Percentiles rank a stretch among this genome's conserved stretches.
Conservation (phyloP, 2,888 invertebrate genomes). For the Ochropacha duplaris region DNA sequence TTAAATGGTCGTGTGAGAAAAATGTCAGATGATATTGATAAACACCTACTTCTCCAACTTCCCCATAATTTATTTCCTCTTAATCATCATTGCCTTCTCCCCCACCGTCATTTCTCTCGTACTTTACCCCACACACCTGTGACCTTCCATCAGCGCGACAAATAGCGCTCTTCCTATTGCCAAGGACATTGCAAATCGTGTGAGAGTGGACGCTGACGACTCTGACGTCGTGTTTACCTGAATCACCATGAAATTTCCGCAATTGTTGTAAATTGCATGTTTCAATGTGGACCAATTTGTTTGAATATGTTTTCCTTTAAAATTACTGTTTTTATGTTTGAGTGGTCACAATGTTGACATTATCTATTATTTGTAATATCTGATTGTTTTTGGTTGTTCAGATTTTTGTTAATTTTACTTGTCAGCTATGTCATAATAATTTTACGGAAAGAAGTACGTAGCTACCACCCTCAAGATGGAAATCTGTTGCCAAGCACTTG, state of each 20-base stretch:
- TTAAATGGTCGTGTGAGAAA: too few relatives aligned
- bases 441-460: too few relatives aligned
- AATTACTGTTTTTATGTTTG: neutral
- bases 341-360: neutral
- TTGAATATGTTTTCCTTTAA: neutral
- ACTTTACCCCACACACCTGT: slow-evolving; percentile 18
- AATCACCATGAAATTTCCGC: slow-evolving; percentile 30
- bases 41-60: too few relatives aligned
- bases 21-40: too few relatives aligned
- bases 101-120: neutral
- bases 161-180: slow-evolving; percentile 50
- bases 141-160: slow-evolving; percentile 35
- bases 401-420: too few relatives aligned
- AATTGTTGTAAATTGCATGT: slow-evolving; percentile 6
- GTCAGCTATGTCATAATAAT: too few relatives aligned
- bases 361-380: neutral
- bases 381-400: neutral
- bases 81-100: neutral
- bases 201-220: slow-evolving; percentile 16
- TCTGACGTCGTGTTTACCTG: neutral
- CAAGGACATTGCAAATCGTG: slow-evolving; percentile 55
- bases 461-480: too few relatives aligned
- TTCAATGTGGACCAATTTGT: neutral
- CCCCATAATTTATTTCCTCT: neutral
- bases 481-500: too few relatives aligned